phyloP scores from a whole-genome alignment of 2,888 invertebrate species.

The Thumatha senex region DNA sequence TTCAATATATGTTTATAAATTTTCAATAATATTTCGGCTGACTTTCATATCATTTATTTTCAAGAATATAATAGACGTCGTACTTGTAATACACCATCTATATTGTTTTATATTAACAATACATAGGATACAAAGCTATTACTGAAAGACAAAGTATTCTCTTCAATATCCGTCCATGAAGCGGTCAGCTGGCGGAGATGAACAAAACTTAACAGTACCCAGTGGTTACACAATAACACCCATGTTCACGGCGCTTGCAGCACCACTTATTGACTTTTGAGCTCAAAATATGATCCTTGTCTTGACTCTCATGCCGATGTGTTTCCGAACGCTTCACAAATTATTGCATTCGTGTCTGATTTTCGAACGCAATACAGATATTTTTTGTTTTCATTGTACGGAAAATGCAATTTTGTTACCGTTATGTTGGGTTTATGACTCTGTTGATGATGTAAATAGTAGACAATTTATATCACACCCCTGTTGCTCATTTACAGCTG shows the following conservation, averaged over 20 bases:
- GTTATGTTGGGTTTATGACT: no score
- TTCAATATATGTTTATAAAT: no score
- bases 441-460: no score
- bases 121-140: no score
- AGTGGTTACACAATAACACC: constrained; percentile 16
- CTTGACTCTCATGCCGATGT: constrained; percentile 14
- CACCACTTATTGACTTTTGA: constrained; percentile 30
- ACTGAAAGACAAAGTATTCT: background rate
- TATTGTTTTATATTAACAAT: no score
- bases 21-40: no score
- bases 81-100: no score
- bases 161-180: background rate
- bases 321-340: constrained; percentile 17
- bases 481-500: no score
- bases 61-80: no score
- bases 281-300: constrained; percentile 31
- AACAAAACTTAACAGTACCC: constrained; percentile 2
- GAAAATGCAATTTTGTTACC: background rate
- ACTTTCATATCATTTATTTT: no score
- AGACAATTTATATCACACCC: no score
- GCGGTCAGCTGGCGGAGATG: constrained; percentile 8
- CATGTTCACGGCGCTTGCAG: constrained; percentile 17
- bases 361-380: constrained; percentile 5
- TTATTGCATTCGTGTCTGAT: constrained; percentile 24
- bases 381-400: background rate